phyloP scores from a whole-genome alignment of 2,888 invertebrate genomes.

The Pandemis heparana region DNA sequence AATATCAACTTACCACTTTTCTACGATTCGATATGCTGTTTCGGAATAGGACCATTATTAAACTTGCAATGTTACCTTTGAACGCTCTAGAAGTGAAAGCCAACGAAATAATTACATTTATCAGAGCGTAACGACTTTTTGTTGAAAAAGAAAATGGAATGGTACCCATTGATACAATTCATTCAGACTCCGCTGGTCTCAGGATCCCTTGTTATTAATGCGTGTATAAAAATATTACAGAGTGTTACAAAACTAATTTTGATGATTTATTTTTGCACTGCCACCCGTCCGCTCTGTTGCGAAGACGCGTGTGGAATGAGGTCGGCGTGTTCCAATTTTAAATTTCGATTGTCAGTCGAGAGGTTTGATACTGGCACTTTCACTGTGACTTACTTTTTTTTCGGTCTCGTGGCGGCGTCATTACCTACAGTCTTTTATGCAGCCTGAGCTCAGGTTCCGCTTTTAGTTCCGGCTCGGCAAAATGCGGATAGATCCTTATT shows the following conservation, averaged over 20 bases:
- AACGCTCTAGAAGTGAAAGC: constrained; percentile 78
- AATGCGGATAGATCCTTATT: constrained; percentile 18
- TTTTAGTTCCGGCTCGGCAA: constrained; percentile 55
- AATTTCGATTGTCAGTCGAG: constrained; percentile 72
- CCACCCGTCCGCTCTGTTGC: constrained; percentile 65
- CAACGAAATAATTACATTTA: constrained; percentile 66
- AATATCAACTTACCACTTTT: constrained; percentile 33
- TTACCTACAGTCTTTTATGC: constrained; percentile 43
- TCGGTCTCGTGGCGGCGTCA: constrained; percentile 30
- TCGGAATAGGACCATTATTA: constrained; percentile 34
- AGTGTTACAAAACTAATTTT: constrained; percentile 52
- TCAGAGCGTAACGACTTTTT: constrained; percentile 70
- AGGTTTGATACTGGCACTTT: constrained; percentile 68
- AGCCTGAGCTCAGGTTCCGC: constrained; percentile 49
- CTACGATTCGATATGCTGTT: constrained; percentile 39
- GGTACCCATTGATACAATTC: constrained; percentile 54
- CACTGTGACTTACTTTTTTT: constrained; percentile 59
- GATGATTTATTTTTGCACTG: constrained; percentile 71
- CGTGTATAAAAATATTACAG: constrained; percentile 42
- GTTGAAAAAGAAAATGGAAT: constrained; percentile 47
- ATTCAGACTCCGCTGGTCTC: constrained; percentile 36
- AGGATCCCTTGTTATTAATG: constrained; percentile 32
- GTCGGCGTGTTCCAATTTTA: constrained; percentile 80
- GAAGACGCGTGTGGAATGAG: constrained; percentile 74
- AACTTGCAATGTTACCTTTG: constrained; percentile 38